Evolutionary conservation across 2,888 invertebrate genomes (phyloP).

Genomic region (Meloe dianella): DNA sequence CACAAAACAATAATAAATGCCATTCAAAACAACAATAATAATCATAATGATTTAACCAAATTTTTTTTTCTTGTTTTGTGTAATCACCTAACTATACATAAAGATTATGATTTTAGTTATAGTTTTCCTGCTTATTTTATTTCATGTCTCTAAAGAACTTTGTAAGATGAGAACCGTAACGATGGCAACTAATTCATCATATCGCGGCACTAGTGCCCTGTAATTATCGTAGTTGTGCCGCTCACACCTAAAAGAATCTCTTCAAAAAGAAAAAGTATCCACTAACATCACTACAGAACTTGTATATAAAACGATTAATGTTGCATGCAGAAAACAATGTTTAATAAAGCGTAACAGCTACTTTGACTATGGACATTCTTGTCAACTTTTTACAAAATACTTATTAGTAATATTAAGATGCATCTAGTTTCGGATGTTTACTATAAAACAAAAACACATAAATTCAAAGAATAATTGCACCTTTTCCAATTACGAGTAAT

Average conservation of each 20-base stretch:
- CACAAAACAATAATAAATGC: slow-evolving; percentile 47
- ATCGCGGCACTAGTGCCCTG: slow-evolving; percentile 56
- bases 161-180: slow-evolving; percentile 45
- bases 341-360: slow-evolving; percentile 21
- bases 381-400: slow-evolving; percentile 19
- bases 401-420: neutral
- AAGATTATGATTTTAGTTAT: slow-evolving; percentile 1
- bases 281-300: slow-evolving; percentile 44
- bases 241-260: slow-evolving; percentile 48
- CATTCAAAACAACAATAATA: slow-evolving; percentile 32
- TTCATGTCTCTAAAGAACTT: neutral
- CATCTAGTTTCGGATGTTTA: neutral
- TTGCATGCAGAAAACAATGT: slow-evolving; percentile 17
- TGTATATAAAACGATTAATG: slow-evolving; percentile 39
- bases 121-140: neutral
- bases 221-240: slow-evolving; percentile 56
- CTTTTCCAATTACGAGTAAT: no score
- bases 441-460: neutral
- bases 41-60: neutral
- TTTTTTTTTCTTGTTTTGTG: no score
- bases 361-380: slow-evolving; percentile 30
- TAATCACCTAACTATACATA: neutral
- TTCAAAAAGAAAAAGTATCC: slow-evolving; percentile 44
- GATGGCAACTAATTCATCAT: slow-evolving; percentile 59
- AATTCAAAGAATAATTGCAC: neutral